Percentiles rank a stretch among this genome's conserved stretches.
These are phyloP conservation scores for Plutomurus gul DNA, from an alignment of 1,140 invertebrate species.

Conservation along the genomic window DNA sequence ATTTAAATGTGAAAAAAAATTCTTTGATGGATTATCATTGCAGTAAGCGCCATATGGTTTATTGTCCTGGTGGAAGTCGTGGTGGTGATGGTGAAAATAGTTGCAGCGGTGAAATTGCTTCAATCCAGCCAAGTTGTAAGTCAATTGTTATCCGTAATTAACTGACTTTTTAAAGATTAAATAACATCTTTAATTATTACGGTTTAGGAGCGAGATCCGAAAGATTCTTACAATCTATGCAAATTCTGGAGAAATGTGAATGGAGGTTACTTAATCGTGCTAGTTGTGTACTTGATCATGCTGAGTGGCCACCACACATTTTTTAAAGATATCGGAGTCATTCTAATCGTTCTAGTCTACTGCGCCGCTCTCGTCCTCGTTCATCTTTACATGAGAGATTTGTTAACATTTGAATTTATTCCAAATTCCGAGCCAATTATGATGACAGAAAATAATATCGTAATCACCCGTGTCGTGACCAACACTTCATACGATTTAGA, in stretches of 20 bases:
- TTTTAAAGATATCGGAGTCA: background rate
- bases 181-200: background rate
- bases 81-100: background rate
- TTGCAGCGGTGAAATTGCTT: background rate
- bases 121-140: background rate
- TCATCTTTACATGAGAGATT: background rate
- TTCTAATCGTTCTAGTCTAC: background rate
- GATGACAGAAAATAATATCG: background rate
- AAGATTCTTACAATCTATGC: background rate
- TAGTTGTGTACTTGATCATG: background rate
- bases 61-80: background rate
- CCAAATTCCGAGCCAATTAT: background rate
- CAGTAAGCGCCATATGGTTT: background rate
- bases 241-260: conserved; percentile 19
- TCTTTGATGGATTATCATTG: background rate
- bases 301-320: background rate
- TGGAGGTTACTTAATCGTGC: background rate
- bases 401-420: background rate
- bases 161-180: background rate
- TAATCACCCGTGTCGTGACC: no score
- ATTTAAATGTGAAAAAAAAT: no score
- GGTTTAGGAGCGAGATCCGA: background rate
- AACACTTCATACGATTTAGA: background rate
- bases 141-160: background rate
- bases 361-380: background rate